Conservation (phyloP, 1,140 invertebrate species). For the Cydia strobilella region DNA sequence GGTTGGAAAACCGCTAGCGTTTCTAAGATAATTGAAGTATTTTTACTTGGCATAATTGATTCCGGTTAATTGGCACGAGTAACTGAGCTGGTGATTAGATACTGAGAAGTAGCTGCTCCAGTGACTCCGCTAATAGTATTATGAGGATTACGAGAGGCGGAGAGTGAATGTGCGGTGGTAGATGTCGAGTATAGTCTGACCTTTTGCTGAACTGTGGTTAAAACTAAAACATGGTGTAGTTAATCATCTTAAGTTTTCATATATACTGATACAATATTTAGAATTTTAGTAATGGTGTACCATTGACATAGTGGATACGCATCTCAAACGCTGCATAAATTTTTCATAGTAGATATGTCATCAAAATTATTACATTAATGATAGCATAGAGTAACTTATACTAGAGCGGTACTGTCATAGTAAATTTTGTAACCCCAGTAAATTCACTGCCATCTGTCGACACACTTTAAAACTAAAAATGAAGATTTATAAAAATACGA, state of each 20-base stretch:
- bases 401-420: too few relatives aligned
- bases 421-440: too few relatives aligned
- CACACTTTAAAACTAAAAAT: too few relatives aligned
- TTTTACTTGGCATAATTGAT: conserved; percentile 16
- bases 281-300: too few relatives aligned
- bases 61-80: conserved; percentile 15
- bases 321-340: too few relatives aligned
- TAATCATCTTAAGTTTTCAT: too few relatives aligned
- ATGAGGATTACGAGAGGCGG: conserved; percentile 24
- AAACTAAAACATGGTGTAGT: not conserved
- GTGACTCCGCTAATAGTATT: conserved; percentile 27
- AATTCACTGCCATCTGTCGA: too few relatives aligned
- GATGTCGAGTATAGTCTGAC: not conserved
- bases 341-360: too few relatives aligned
- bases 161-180: conserved; percentile 6
- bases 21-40: conserved; percentile 15
- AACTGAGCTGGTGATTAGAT: conserved; percentile 28
- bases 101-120: conserved; percentile 31
- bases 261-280: too few relatives aligned
- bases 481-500: too few relatives aligned
- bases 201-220: not conserved
- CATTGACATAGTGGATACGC: too few relatives aligned
- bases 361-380: too few relatives aligned
- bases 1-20: conserved; percentile 24
- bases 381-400: not conserved